Base-by-base conservation (phyloP, 2,888 invertebrate species). In the Lucinisca nassula region DNA sequence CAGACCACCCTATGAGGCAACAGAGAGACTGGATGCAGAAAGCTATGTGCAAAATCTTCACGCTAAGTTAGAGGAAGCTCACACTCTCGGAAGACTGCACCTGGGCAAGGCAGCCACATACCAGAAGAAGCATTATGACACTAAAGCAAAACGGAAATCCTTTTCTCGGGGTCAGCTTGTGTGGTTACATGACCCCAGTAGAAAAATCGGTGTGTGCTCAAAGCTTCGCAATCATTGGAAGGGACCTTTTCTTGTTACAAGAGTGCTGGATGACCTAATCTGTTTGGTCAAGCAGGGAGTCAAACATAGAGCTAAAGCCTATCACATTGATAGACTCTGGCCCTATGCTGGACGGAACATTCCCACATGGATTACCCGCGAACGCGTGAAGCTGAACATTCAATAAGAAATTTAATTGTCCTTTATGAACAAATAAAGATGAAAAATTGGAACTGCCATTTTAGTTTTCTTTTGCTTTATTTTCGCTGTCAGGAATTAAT, bases 141-240 rank as follows among this genome's bases (percentile, higher is more conserved):
- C 72, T 12, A 80, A 32, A 0, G 30, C 79, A 17, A 86, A 78
- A 17, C 70, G 55, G 40, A 76, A 27, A n/a, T 67, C 27, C 1
- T 75, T 67, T 6, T 8, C 1, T 17, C 17, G 8, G 27, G 84
- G 89, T 6, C 87, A 89, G 21, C 8, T 58, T 2, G 81, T 87
- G 0, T 90, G 87, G 87, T 14, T 89, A 30, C 84, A 86, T 73
- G 78, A 88, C 40, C 82, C 86, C 21, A 35, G 67, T 1, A 37
- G 85, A 27, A 84, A 79, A 37, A 75, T 82, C 87, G 6, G 58
- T 40, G 61, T 12, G 38, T 78, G 27, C 40, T 78, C 78, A 38
- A 61, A 58, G 27, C 30, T 61, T 2, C 24, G 21, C 24, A 27
- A 21, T 30, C 6, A 61, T 6, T 61, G 27, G 61, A 61, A 61